Base-by-base conservation (phyloP, 2,888 invertebrate genomes). In the Lasioglossum zephyrum region DNA sequence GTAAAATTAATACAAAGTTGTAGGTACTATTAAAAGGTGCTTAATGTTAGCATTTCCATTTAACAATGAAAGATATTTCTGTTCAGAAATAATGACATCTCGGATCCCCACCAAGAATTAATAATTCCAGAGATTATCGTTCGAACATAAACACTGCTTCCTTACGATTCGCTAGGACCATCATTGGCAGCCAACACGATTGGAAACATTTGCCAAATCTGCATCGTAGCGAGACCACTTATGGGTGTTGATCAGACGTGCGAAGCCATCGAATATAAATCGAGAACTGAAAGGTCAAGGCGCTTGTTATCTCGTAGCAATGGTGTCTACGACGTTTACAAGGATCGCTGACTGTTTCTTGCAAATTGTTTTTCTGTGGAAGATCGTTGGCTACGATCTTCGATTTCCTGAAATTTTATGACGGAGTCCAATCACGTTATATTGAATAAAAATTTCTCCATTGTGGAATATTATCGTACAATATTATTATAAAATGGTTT, bases 241-340 rank as follows among this genome's bases (percentile, higher is more conserved):
- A 31, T 31, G 31, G 47, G 16, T 1, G 16, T 47, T 16, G 47
- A 47, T 47, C 47, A 16, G 16, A 60, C 16, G 44, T 47, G 36
- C 60, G 13, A 63, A 66, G 16, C 63, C 26, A 72, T 73, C 63
- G 47, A 16, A 66, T 85, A 66, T 85, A 87, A 84, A 90, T 87
- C 85, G 82, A 73, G 83, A 74, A 81, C 82, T 66, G 66, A 89
- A 89, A 89, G 89, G 88, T 89, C 89, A 89, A 90, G 90, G 90
- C 47, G 80, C 69, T 75, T 81, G 87, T 90, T 90, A 88, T 88
- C 84, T 86, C 81, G 39, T 1, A 49, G 53, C 70, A 36, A 63
- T 49, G 77, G 79, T 53, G 83, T 74, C 60, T 49, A 63, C 16
- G 73, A 89, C 79, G 86, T 90, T 89, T 90, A 88, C 81, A 86